These are phyloP conservation scores for Etheostoma perlongum DNA, from an alignment of 2,797 vertebrate genomes.

Conservation along the genomic window DNA sequence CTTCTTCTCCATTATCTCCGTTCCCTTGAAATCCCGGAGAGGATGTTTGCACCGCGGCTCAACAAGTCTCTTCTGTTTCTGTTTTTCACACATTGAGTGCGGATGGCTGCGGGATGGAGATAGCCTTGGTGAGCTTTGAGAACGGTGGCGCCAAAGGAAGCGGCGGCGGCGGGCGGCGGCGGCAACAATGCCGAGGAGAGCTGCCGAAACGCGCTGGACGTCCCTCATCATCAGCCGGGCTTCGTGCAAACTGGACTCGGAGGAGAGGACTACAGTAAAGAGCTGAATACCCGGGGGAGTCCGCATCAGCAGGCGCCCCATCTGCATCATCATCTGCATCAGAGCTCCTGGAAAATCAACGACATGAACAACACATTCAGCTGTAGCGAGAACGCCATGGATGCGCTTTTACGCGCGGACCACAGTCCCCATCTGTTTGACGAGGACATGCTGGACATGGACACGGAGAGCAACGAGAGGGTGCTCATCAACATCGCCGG, in stretches of 20 bases:
- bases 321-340: conserved; percentile 29
- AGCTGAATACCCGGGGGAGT: conserved; percentile 80
- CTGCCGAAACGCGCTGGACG: conserved; percentile 77
- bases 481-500: conserved; percentile 96
- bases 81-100: conserved; percentile 51
- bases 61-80: conserved; percentile 52
- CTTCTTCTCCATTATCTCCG: conserved; percentile 23
- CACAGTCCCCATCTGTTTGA: conserved; percentile 87
- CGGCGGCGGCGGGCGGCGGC: conserved; percentile 74
- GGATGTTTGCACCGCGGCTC: conserved; percentile 57
- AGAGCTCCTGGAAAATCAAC: conserved; percentile 84
- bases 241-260: conserved; percentile 78
- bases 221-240: conserved; percentile 66
- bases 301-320: conserved; percentile 11
- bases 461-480: conserved; percentile 87
- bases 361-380: conserved; percentile 86
- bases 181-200: conserved; percentile 73
- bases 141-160: conserved; percentile 88
- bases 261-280: conserved; percentile 78
- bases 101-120: conserved; percentile 90
- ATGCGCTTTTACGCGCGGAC: conserved; percentile 83
- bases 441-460: conserved; percentile 83
- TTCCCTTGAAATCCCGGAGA: conserved; percentile 11
- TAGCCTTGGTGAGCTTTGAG: conserved; percentile 93
- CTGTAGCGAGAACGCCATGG: conserved; percentile 79